phyloP scores from a whole-genome alignment of 2,888 invertebrate species.

The Acrobasis repandana region DNA sequence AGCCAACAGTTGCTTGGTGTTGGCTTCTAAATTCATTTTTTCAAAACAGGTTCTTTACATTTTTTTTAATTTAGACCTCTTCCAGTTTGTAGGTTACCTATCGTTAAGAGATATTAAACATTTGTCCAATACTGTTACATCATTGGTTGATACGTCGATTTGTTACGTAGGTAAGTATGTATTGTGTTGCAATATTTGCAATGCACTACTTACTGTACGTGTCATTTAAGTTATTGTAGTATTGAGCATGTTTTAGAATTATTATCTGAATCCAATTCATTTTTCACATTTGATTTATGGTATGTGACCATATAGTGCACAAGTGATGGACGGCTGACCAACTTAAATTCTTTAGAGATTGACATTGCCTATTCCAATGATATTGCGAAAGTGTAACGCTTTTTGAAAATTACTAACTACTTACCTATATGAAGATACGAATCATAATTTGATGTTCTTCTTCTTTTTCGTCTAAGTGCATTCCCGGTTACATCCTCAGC shows the following conservation, averaged over 20 bases:
- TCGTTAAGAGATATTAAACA: not conserved
- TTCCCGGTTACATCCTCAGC: no score
- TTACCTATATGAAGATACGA: conserved; percentile 37
- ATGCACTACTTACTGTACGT: not conserved
- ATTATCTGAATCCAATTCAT: conserved; percentile 2
- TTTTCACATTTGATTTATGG: conserved; percentile 11
- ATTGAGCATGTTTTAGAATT: conserved; percentile 1
- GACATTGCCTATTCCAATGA: not conserved
- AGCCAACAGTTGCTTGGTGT: not conserved
- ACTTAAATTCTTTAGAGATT: not conserved
- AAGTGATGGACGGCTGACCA: conserved; percentile 13
- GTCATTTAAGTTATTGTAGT: not conserved
- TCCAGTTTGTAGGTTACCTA: not conserved
- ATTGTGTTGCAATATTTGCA: not conserved
- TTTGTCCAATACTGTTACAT: not conserved
- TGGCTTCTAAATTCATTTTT: not conserved
- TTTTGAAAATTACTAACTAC: conserved; percentile 36
- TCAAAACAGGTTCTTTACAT: not conserved
- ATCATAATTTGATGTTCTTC: no score
- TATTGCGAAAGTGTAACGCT: not conserved
- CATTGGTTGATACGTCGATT: not conserved
- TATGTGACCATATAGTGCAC: conserved; percentile 22
- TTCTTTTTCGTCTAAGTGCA: no score
- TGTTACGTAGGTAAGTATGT: not conserved
- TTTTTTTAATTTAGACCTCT: not conserved